phyloP scores from a whole-genome alignment of 2,113 vertebrate species.

The Todiramphus chloris region DNA sequence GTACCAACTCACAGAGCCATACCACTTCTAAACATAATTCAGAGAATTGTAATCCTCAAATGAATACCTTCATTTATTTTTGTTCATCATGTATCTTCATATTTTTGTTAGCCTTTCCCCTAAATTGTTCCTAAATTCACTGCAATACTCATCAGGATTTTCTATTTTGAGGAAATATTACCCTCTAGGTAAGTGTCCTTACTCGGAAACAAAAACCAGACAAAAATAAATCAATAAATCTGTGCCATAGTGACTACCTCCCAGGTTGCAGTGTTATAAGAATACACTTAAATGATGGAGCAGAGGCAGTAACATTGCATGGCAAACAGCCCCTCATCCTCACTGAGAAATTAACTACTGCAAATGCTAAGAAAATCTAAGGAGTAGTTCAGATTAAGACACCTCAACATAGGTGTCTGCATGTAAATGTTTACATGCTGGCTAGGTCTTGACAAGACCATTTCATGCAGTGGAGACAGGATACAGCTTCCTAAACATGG shows the following conservation, averaged over 20 bases:
- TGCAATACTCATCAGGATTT: background rate
- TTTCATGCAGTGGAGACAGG: background rate
- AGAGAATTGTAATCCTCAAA: background rate
- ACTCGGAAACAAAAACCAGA: constrained; percentile 3
- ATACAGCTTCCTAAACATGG: background rate
- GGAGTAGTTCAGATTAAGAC: background rate
- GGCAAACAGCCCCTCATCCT: background rate
- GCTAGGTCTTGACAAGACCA: background rate
- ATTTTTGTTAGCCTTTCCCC: background rate
- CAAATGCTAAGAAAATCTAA: background rate
- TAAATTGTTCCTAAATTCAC: background rate
- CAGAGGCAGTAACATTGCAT: background rate
- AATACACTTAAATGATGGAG: background rate
- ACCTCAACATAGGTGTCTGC: background rate
- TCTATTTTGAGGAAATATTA: constrained; percentile 5
- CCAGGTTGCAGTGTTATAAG: background rate
- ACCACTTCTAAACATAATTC: background rate
- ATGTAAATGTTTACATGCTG: background rate
- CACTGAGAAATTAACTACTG: background rate
- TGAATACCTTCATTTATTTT: background rate
- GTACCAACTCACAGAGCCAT: background rate
- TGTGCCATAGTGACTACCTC: background rate
- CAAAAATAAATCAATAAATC: background rate
- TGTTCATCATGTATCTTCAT: background rate
- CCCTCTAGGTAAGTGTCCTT: background rate